Evolutionary conservation across 2,888 invertebrate genomes (phyloP).

Genomic region (Gari tellinella): DNA sequence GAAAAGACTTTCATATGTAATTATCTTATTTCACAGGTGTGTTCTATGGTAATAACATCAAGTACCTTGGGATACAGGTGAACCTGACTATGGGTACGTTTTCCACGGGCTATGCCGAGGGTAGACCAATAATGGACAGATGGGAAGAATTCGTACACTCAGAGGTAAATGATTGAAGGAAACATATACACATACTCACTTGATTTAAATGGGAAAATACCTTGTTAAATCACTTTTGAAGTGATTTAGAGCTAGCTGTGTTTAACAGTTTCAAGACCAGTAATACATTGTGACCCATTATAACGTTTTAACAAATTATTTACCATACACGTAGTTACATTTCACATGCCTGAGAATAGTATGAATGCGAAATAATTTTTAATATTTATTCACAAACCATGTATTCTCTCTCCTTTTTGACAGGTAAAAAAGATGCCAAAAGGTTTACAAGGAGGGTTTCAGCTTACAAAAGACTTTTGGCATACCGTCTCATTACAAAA

Average conservation of each 20-base stretch:
- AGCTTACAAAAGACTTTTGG: slow-evolving; percentile 65
- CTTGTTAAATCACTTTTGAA: too few relatives aligned
- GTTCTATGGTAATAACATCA: slow-evolving; percentile 72
- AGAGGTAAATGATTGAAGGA: slow-evolving; percentile 58
- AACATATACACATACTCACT: too few relatives aligned
- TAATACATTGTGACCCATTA: too few relatives aligned
- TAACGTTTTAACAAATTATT: too few relatives aligned
- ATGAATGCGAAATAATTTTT: not conserved
- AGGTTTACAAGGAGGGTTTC: slow-evolving; percentile 69
- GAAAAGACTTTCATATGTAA: not conserved
- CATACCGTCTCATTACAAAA: slow-evolving; percentile 69
- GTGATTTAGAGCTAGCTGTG: too few relatives aligned
- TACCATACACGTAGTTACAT: too few relatives aligned
- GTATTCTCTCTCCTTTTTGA: slow-evolving; percentile 7
- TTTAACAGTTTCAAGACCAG: too few relatives aligned
- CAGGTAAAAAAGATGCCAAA: slow-evolving; percentile 68
- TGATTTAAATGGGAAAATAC: too few relatives aligned
- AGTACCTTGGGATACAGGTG: slow-evolving; percentile 72
- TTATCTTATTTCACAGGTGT: slow-evolving; percentile 55
- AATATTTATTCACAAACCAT: not conserved
- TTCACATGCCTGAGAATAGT: too few relatives aligned
- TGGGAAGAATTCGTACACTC: slow-evolving; percentile 73
- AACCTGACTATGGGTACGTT: slow-evolving; percentile 72
- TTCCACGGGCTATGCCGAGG: slow-evolving; percentile 67
- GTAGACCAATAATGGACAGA: slow-evolving; percentile 66